Evolutionary conservation across 1,140 invertebrate genomes (phyloP).

Genomic region (Vollenhovia emeryi): DNA sequence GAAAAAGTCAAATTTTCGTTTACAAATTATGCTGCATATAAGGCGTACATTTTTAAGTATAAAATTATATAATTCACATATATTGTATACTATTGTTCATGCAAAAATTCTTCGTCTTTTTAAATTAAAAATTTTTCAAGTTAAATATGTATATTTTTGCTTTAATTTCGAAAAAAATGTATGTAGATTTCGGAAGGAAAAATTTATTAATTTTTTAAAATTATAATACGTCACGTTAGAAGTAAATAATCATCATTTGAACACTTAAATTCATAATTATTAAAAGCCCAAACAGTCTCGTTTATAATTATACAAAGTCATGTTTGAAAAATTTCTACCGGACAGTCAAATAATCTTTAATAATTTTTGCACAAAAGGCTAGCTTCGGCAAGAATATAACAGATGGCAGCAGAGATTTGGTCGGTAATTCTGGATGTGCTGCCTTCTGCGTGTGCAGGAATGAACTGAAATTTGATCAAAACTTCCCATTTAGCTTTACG

Average conservation of each 20-base stretch:
- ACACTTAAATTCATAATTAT: neutral
- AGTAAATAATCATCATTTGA: neutral
- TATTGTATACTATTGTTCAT: neutral
- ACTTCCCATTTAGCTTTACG: constrained; percentile 37
- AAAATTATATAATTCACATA: neutral
- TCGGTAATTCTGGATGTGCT: constrained; percentile 83
- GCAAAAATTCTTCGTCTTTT: neutral
- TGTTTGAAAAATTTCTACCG: neutral
- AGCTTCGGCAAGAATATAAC: constrained; percentile 60
- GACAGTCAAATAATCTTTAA: neutral
- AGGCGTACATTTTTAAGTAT: neutral
- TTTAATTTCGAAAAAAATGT: neutral
- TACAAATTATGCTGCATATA: neutral
- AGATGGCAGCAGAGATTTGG: constrained; percentile 80
- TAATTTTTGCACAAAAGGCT: neutral
- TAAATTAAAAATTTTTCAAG: too few species aligned
- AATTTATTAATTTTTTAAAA: too few species aligned
- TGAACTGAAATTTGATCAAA: constrained; percentile 77
- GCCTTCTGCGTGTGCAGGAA: constrained; percentile 73
- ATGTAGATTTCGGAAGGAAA: neutral
- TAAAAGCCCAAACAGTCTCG: neutral
- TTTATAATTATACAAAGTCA: neutral
- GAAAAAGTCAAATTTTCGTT: neutral
- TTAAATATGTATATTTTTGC: neutral
- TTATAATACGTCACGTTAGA: too few species aligned